Evolutionary conservation across 2,888 invertebrate genomes (phyloP).

Genomic region (Empis stercorea): DNA sequence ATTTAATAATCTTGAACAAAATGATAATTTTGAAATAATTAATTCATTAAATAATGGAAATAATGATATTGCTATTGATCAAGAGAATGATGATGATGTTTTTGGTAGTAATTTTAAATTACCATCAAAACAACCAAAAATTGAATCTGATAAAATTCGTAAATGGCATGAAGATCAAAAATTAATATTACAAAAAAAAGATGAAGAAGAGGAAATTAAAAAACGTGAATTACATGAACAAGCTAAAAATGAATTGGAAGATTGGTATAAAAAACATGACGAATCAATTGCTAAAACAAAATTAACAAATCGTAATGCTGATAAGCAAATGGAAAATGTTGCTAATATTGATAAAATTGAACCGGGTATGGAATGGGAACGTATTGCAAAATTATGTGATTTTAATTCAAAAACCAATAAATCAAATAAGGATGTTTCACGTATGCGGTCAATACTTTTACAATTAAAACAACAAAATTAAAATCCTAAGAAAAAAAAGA

Average conservation of each 20-base stretch:
- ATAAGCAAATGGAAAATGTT: conserved; percentile 81
- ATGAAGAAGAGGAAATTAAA: conserved; percentile 79
- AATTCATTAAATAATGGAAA: too few species aligned
- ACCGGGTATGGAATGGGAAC: conserved; percentile 85
- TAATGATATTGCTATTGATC: too few species aligned
- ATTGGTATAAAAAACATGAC: conserved; percentile 94
- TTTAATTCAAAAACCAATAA: conserved; percentile 87
- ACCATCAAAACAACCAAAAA: conserved; percentile 22
- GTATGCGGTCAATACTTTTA: conserved; percentile 89
- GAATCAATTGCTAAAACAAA: conserved; percentile 92
- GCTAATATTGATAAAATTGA: conserved; percentile 46
- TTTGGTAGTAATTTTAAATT: too few species aligned
- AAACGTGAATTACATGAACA: conserved; percentile 77
- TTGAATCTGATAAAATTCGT: conserved; percentile 90
- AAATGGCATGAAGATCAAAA: conserved; percentile 95
- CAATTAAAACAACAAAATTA: conserved; percentile 92
- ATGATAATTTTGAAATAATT: too few species aligned
- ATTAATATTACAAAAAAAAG: conserved; percentile 75
- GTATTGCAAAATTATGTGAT: conserved; percentile 91
- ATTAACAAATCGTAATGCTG: conserved; percentile 90
- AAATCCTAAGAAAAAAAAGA: too few species aligned
- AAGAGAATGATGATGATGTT: too few species aligned
- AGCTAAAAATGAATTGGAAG: conserved; percentile 93
- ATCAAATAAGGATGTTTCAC: conserved; percentile 81
- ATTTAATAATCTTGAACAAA: too few species aligned